These are phyloP conservation scores for Sebastes trivittatus DNA, from an alignment of 2,797 vertebrate species.

Conservation along the genomic window DNA sequence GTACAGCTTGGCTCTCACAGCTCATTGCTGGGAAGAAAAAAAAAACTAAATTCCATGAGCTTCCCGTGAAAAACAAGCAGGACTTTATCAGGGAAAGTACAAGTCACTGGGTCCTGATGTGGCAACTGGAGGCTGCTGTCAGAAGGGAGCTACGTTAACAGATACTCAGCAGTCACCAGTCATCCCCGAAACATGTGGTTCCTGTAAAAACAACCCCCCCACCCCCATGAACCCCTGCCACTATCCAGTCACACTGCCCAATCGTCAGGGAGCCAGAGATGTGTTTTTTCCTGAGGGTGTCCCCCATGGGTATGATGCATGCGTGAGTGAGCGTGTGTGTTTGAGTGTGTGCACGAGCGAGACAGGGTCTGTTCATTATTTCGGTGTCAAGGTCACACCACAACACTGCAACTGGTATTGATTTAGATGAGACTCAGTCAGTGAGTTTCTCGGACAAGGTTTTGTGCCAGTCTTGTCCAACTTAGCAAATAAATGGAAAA, in stretches of 20 bases:
- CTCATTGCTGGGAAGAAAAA: slow-evolving; percentile 40
- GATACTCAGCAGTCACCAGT: slow-evolving; percentile 75
- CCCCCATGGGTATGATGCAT: slow-evolving; percentile 71
- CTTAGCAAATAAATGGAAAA: slow-evolving; percentile 44
- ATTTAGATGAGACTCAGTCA: slow-evolving; percentile 54
- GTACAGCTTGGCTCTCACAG: slow-evolving; percentile 60
- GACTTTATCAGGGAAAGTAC: slow-evolving; percentile 73
- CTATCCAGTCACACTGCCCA: slow-evolving; percentile 62
- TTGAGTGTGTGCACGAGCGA: slow-evolving; percentile 39
- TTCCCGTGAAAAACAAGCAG: slow-evolving; percentile 73
- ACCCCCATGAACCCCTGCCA: slow-evolving; percentile 45
- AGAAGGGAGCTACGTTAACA: slow-evolving; percentile 66
- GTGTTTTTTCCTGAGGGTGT: slow-evolving; percentile 79
- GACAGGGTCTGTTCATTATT: slow-evolving; percentile 56
- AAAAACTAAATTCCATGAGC: slow-evolving; percentile 56
- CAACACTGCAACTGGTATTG: slow-evolving; percentile 52
- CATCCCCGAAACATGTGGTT: slow-evolving; percentile 78
- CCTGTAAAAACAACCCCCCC: slow-evolving; percentile 73
- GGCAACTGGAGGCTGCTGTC: slow-evolving; percentile 67
- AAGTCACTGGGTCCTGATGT: slow-evolving; percentile 72
- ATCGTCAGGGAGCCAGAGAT: slow-evolving; percentile 57
- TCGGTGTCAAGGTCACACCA: slow-evolving; percentile 55
- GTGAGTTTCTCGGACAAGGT: slow-evolving; percentile 27
- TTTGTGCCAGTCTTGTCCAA: slow-evolving; percentile 34
- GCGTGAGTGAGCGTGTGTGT: slow-evolving; percentile 38